phyloP scores from a whole-genome alignment of 1,140 invertebrate genomes.

The Brevipalpus yothersi region DNA sequence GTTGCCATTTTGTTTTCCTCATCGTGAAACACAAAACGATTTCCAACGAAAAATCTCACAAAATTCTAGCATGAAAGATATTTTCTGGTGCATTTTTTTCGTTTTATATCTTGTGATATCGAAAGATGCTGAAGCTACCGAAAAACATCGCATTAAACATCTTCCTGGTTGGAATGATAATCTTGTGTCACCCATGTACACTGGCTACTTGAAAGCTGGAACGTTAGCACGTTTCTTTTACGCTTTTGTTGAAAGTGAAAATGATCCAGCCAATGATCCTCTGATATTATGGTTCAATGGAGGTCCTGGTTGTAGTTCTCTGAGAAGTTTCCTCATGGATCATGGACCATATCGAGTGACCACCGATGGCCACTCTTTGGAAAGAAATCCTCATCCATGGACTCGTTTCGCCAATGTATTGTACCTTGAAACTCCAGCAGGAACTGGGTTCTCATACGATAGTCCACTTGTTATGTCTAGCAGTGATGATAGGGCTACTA shows the following conservation, averaged over 20 bases:
- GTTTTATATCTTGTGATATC: too few relatives aligned
- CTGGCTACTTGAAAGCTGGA: slow-evolving; percentile 17
- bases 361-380: slow-evolving; percentile 20
- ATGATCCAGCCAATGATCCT: slow-evolving; percentile 23
- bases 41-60: too few relatives aligned
- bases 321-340: slow-evolving; percentile 25
- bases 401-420: slow-evolving; percentile 46
- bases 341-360: slow-evolving; percentile 26
- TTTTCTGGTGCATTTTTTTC: too few relatives aligned
- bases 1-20: too few relatives aligned
- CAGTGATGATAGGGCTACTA: too few relatives aligned
- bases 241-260: slow-evolving; percentile 26
- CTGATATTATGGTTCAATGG: slow-evolving; percentile 30
- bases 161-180: too few relatives aligned
- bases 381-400: slow-evolving; percentile 25
- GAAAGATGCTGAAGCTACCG: too few relatives aligned
- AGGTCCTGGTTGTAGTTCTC: slow-evolving; percentile 29
- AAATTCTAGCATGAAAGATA: too few relatives aligned
- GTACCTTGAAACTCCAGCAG: slow-evolving; percentile 28
- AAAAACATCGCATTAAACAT: too few relatives aligned
- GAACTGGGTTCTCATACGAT: slow-evolving; percentile 29
- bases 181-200: slow-evolving; percentile 8
- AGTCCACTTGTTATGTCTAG: too few relatives aligned
- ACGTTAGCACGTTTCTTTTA: slow-evolving; percentile 12
- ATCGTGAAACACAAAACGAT: too few relatives aligned